Conservation (phyloP, 2,888 invertebrate genomes). For the Actias luna region DNA sequence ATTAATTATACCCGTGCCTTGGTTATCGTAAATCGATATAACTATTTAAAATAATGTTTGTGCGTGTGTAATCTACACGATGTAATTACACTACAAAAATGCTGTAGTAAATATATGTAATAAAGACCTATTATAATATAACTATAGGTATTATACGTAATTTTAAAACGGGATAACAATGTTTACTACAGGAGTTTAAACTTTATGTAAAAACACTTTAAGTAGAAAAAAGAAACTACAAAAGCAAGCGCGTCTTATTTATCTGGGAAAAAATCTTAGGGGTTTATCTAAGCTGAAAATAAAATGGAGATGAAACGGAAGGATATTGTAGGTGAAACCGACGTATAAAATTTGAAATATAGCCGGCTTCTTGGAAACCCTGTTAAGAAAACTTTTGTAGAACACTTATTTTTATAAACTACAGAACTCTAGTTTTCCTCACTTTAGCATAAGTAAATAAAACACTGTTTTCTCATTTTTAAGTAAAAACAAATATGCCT, state of each 20-base stretch:
- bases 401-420: slow-evolving; percentile 23
- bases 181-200: no score
- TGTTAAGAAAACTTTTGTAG: slow-evolving; percentile 39
- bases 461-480: neutral
- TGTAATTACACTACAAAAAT: no score
- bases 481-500: neutral
- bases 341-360: slow-evolving; percentile 64
- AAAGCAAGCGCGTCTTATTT: slow-evolving; percentile 52
- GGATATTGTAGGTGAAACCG: slow-evolving; percentile 58
- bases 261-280: slow-evolving; percentile 55
- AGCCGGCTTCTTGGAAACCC: slow-evolving; percentile 47
- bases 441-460: neutral
- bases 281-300: slow-evolving; percentile 62
- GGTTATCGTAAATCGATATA: no score
- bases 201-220: neutral
- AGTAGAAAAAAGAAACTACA: slow-evolving; percentile 13
- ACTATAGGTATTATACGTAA: no score
- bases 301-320: slow-evolving; percentile 70
- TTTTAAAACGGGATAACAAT: no score
- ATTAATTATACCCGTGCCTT: no score
- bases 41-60: no score
- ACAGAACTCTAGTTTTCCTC: neutral
- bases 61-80: no score
- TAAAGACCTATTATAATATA: no score
- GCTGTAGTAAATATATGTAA: no score